Percentiles rank a stretch among this genome's conserved stretches.
Conservation (phyloP, 2,113 vertebrate genomes). For the Ginglymostoma cirratum region DNA sequence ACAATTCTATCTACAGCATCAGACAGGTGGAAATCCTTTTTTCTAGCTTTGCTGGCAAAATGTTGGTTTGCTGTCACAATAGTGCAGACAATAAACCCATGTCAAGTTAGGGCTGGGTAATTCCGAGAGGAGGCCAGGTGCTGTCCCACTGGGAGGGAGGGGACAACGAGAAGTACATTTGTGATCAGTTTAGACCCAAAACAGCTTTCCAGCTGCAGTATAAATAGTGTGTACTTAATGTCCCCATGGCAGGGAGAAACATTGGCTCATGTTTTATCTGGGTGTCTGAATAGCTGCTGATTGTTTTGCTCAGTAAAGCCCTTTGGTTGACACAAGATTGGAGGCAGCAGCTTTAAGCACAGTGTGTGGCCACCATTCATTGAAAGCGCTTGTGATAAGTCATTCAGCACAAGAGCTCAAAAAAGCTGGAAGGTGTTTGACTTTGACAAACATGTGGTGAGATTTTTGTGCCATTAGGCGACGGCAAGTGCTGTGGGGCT, state of each 20-base stretch:
- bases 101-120: neutral
- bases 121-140: neutral
- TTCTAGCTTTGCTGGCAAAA: neutral
- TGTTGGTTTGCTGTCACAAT: neutral
- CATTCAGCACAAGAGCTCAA: constrained; percentile 13
- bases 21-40: neutral
- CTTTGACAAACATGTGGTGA: constrained; percentile 27
- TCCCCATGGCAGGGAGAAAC: neutral
- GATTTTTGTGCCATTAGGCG: constrained; percentile 1
- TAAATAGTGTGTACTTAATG: constrained; percentile 8
- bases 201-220: constrained; percentile 6
- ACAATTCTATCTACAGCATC: neutral
- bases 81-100: neutral
- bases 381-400: constrained; percentile 32
- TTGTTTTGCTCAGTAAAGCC: constrained; percentile 37
- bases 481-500: neutral
- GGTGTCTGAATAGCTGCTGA: constrained; percentile 25
- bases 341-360: constrained; percentile 36
- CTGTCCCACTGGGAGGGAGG: neutral
- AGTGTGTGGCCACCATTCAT: constrained; percentile 38
- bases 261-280: neutral
- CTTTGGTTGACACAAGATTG: constrained; percentile 27
- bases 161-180: neutral
- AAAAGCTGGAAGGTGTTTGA: constrained; percentile 9
- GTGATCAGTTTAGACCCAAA: constrained; percentile 7